A percentile compares a stretch with the other conserved stretches of the same genome.
Evolutionary conservation across 2,113 vertebrate genomes (phyloP).

Genomic region (Cephalopterus ornatus): DNA sequence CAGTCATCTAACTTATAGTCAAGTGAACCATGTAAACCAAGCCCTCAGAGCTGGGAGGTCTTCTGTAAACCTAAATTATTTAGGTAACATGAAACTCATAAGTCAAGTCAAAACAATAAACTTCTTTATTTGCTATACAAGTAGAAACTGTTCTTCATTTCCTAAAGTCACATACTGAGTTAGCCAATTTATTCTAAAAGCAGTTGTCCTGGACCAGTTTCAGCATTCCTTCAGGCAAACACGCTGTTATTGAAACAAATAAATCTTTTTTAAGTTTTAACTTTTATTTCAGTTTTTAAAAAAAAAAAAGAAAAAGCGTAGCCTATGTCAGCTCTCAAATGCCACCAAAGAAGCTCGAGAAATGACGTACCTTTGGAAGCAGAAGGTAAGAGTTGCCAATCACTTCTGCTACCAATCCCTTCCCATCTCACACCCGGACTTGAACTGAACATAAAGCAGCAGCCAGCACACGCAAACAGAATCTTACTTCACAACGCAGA

Average conservation of each 20-base stretch:
- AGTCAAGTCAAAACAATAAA: background rate
- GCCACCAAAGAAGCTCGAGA: background rate
- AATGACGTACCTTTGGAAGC: background rate
- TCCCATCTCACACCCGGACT: fast-evolving
- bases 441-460: fast-evolving
- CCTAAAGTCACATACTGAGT: background rate
- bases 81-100: background rate
- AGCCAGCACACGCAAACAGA: background rate
- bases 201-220: background rate
- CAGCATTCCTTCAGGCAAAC: slow-evolving; percentile 3
- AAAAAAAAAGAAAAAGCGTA: background rate
- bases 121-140: background rate
- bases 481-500: background rate
- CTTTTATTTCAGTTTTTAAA: background rate
- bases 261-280: background rate
- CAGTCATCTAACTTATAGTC: background rate
- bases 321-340: background rate
- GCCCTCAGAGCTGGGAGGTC: background rate
- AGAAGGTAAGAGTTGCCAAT: background rate
- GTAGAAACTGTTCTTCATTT: slow-evolving; percentile 6
- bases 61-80: background rate
- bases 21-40: background rate
- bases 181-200: background rate
- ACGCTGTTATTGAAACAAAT: background rate
- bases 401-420: background rate